Percentiles rank a stretch among this genome's conserved stretches.
These are phyloP conservation scores for Andrena chrysosceles DNA, from an alignment of 2,888 invertebrate species.

Conservation along the genomic window DNA sequence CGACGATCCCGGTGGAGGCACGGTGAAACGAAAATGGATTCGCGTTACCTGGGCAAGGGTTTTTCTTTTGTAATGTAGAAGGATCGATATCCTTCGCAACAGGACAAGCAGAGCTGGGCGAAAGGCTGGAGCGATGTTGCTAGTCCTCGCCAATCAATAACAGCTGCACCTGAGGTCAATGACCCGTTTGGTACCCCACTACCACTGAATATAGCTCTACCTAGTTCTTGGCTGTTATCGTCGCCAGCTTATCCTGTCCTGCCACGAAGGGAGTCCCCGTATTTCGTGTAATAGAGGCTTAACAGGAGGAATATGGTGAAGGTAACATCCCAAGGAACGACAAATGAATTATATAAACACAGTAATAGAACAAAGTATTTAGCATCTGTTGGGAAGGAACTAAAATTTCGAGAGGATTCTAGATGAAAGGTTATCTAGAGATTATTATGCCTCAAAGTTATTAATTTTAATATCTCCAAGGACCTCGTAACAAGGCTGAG, in stretches of 20 bases:
- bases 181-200: constrained; percentile 75
- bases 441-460: too few species aligned
- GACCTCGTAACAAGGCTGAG: too few species aligned
- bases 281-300: not conserved
- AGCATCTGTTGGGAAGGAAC: too few species aligned
- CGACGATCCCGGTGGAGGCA: constrained; percentile 8
- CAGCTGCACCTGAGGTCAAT: constrained; percentile 83
- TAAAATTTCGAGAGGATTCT: too few species aligned
- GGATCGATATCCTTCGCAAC: constrained; percentile 72
- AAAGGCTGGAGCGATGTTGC: constrained; percentile 77
- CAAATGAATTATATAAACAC: too few species aligned
- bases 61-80: not conserved
- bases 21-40: not conserved
- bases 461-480: too few species aligned
- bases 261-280: constrained; percentile 1
- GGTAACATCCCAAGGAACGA: not conserved
- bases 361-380: too few species aligned
- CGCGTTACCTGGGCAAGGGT: not conserved
- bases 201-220: constrained; percentile 62
- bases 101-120: constrained; percentile 71
- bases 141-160: constrained; percentile 83
- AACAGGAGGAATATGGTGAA: not conserved
- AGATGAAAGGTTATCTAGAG: too few species aligned
- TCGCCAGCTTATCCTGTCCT: constrained; percentile 35
- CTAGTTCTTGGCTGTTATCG: constrained; percentile 54